Conservation (phyloP, 1,140 invertebrate species). For the Euwallacea fornicatus region DNA sequence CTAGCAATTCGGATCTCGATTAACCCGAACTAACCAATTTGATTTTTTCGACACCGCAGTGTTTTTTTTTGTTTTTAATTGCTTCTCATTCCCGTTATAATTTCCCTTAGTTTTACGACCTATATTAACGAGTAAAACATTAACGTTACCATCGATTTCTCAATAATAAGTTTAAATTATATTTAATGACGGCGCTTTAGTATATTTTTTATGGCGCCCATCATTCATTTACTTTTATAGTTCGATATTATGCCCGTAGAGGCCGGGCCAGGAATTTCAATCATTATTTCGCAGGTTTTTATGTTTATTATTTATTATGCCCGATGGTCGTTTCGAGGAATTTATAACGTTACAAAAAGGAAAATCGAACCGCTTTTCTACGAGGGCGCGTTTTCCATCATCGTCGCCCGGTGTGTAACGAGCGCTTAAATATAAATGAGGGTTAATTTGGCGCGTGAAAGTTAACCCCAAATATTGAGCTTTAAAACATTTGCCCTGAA, state of each 20-base stretch:
- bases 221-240: slow-evolving; percentile 14
- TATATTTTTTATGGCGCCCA: slow-evolving; percentile 19
- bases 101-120: not conserved
- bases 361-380: not conserved
- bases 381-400: not conserved
- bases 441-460: slow-evolving; percentile 1
- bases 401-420: too few species aligned
- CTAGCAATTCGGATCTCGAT: too few species aligned
- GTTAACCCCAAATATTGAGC: slow-evolving; percentile 2
- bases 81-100: too few species aligned
- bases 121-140: slow-evolving; percentile 11
- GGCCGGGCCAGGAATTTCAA: not conserved
- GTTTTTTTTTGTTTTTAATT: too few species aligned
- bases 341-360: slow-evolving; percentile 2
- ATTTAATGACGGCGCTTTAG: slow-evolving; percentile 15
- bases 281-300: slow-evolving; percentile 3
- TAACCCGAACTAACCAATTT: too few species aligned
- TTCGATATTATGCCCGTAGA: not conserved
- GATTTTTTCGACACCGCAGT: too few species aligned
- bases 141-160: slow-evolving; percentile 15
- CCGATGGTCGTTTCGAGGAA: not conserved
- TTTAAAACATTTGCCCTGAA: slow-evolving; percentile 26
- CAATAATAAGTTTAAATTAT: slow-evolving; percentile 27
- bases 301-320: not conserved
- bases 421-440: slow-evolving; percentile 1